A percentile compares a stretch with the other conserved stretches of the same genome.
Conservation (phyloP, 2,888 invertebrate species). For the Andricus curvator region DNA sequence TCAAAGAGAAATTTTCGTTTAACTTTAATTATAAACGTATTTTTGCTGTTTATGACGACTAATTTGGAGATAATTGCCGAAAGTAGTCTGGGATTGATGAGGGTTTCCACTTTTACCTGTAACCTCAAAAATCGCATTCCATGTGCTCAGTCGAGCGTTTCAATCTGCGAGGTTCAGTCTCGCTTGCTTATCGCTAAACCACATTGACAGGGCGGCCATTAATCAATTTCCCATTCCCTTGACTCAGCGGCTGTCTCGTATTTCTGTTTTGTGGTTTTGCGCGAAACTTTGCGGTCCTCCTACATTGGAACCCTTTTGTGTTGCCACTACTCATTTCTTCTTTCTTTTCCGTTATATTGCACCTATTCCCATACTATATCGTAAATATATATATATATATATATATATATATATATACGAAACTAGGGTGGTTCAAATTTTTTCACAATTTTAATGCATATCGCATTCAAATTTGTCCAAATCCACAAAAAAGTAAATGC, state of each 20-base stretch:
- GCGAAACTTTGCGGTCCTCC: slow-evolving; percentile 64
- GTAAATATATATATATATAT: too few species aligned
- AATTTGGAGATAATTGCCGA: background rate
- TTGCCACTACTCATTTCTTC: slow-evolving; percentile 59
- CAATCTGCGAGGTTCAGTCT: slow-evolving; percentile 34
- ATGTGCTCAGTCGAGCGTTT: slow-evolving; percentile 26
- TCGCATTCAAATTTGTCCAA: too few species aligned
- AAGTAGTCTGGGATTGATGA: slow-evolving; percentile 4
- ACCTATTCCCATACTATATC: background rate
- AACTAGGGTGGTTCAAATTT: too few species aligned
- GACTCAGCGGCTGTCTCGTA: slow-evolving; percentile 59
- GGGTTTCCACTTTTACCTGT: slow-evolving; percentile 1
- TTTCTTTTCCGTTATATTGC: background rate
- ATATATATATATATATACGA: too few species aligned
- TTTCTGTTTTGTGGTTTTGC: slow-evolving; percentile 67
- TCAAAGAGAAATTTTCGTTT: background rate
- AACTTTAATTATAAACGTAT: background rate
- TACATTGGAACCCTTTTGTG: slow-evolving; percentile 58
- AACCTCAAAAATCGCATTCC: slow-evolving; percentile 36
- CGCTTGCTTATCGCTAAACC: slow-evolving; percentile 55
- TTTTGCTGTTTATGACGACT: background rate
- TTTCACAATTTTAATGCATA: too few species aligned
- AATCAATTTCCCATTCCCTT: slow-evolving; percentile 66
- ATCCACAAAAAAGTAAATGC: too few species aligned
- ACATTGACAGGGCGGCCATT: slow-evolving; percentile 68